Conservation (phyloP, 2,113 vertebrate genomes). For the Burhinus bistriatus region DNA sequence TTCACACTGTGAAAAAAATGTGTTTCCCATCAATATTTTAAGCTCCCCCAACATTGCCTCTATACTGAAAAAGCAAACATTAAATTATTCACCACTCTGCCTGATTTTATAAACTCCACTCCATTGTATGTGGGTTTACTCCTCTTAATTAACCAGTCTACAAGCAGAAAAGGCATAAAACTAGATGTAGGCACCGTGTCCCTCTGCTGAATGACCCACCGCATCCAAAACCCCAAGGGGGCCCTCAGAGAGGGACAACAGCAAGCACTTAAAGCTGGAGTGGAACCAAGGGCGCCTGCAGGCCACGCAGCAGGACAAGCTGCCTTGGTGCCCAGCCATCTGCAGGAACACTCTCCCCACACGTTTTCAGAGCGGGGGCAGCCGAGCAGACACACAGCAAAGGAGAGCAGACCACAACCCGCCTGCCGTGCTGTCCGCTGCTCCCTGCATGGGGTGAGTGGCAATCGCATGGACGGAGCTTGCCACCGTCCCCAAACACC, state of each 20-base stretch:
- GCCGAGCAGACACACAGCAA: neutral
- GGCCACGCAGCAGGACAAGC: too few relatives aligned
- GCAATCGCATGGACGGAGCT: accelerated
- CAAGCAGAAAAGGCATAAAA: neutral
- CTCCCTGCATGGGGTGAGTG: accelerated
- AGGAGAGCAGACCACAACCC: neutral
- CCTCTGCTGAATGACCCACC: accelerated
- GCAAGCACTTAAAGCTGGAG: neutral
- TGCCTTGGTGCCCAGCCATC: neutral
- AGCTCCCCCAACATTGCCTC: constrained; percentile 7
- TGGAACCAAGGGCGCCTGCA: accelerated
- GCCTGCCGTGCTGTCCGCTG: accelerated
- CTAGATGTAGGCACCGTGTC: accelerated
- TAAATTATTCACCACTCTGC: constrained; percentile 62
- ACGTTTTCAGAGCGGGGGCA: neutral
- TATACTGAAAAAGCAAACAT: constrained; percentile 48
- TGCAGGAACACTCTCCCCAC: neutral
- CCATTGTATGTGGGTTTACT: neutral
- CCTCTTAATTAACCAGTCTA: neutral
- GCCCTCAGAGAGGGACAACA: neutral
- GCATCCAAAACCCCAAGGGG: too few relatives aligned
- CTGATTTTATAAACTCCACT: constrained; percentile 34
- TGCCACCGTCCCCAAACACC: neutral
- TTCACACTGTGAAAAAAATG: constrained; percentile 9
- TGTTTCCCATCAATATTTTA: constrained; percentile 64